A percentile compares a stretch with the other conserved stretches of the same genome.
Evolutionary conservation across 2,797 vertebrate genomes (phyloP).

Genomic region (Gymnocypris eckloni): DNA sequence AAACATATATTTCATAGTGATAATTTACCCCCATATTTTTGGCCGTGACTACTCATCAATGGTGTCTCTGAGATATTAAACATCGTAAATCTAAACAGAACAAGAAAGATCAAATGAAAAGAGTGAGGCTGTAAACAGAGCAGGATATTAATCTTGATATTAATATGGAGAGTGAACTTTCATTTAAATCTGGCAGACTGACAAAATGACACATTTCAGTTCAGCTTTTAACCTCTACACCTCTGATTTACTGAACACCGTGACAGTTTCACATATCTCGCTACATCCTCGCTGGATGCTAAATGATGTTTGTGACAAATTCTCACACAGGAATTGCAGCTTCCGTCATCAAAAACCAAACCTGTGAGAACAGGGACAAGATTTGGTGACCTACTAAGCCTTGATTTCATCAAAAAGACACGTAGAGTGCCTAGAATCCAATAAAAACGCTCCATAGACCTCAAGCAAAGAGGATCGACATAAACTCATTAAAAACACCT

Average conservation of each 20-base stretch:
- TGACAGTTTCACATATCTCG: conserved; percentile 29
- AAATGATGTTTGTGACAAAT: conserved; percentile 34
- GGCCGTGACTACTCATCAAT: neutral
- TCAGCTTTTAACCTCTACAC: neutral
- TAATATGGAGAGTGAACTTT: neutral
- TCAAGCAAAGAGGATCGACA: conserved; percentile 16
- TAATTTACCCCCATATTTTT: too few species aligned
- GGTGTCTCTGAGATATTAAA: neutral
- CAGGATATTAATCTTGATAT: conserved; percentile 2
- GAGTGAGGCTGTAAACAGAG: neutral
- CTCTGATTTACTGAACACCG: neutral
- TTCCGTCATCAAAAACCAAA: conserved; percentile 34
- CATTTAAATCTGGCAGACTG: conserved; percentile 13
- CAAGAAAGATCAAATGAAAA: neutral
- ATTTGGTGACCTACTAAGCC: conserved; percentile 34
- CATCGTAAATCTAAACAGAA: neutral
- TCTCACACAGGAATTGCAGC: conserved; percentile 16
- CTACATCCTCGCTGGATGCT: conserved; percentile 7
- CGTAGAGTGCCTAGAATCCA: conserved; percentile 23
- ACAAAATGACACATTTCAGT: conserved; percentile 11
- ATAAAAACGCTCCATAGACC: conserved; percentile 40
- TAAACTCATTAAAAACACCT: conserved; percentile 43
- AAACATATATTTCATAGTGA: too few species aligned
- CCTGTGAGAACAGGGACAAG: conserved; percentile 19
- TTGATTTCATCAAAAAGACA: conserved; percentile 24